A percentile compares a stretch with the other conserved stretches of the same genome.
phyloP scores from a whole-genome alignment of 2,797 vertebrate species.

The Pyrocephalus nanus region DNA sequence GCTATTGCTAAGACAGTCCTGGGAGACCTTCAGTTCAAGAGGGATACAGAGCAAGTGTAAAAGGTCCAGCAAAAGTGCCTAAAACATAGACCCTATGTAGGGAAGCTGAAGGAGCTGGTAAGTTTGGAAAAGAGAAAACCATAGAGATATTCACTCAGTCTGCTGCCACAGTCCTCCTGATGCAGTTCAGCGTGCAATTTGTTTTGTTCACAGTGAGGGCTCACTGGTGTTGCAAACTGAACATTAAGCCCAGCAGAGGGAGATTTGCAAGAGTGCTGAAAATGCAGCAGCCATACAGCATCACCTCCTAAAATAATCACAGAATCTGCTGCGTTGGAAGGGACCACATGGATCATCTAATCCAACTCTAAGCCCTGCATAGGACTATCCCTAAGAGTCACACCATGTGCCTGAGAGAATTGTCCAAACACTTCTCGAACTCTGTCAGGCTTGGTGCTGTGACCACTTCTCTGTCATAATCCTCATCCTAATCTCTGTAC shows the following conservation, averaged over 20 bases:
- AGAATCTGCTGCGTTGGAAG: not conserved
- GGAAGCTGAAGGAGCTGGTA: not conserved
- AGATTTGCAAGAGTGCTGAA: not conserved
- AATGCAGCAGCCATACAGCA: not conserved
- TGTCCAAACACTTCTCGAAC: not conserved
- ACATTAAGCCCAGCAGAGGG: not conserved
- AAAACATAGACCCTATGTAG: rapidly evolving
- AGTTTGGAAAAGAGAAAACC: not conserved
- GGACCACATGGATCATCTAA: not conserved
- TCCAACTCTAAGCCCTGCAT: not conserved
- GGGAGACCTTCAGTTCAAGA: not conserved
- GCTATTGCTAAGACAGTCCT: not conserved
- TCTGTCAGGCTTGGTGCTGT: not conserved
- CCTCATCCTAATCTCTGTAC: not conserved
- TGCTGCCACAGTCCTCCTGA: too few species aligned
- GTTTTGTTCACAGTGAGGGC: too few species aligned
- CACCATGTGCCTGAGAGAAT: not conserved
- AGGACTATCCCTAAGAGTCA: too few species aligned
- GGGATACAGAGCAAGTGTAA: not conserved
- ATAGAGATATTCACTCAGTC: too few species aligned
- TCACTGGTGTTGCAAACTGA: not conserved
- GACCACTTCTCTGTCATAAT: not conserved
- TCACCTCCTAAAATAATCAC: not conserved
- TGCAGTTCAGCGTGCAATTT: too few species aligned
- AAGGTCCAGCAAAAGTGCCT: not conserved